phyloP scores from a whole-genome alignment of 2,113 vertebrate species.

The Argyrosomus japonicus region DNA sequence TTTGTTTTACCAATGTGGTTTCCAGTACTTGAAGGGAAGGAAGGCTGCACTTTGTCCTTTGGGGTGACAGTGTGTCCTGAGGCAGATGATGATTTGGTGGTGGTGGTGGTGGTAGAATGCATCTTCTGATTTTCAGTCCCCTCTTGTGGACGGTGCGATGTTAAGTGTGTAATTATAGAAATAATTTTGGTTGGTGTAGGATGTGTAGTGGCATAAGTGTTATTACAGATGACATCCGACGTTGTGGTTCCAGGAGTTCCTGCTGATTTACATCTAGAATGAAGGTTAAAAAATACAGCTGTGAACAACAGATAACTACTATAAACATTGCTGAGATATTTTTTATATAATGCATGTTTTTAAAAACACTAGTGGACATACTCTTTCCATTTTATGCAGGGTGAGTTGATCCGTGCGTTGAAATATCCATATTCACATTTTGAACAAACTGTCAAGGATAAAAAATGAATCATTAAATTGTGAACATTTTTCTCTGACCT shows the following conservation, averaged over 20 bases:
- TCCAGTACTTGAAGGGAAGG: rapidly evolving
- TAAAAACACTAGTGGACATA: slow-evolving; percentile 37
- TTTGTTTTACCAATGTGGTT: slow-evolving; percentile 50
- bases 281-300: background rate
- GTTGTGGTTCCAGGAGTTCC: slow-evolving; percentile 30
- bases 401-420: rapidly evolving
- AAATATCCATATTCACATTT: slow-evolving; percentile 63
- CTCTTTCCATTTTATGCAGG: slow-evolving; percentile 64
- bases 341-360: background rate
- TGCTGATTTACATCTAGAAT: slow-evolving; percentile 62
- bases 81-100: background rate
- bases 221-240: slow-evolving; percentile 58
- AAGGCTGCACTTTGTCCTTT: rapidly evolving
- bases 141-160: background rate
- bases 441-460: slow-evolving; percentile 47
- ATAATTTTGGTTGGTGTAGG: background rate
- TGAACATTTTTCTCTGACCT: background rate
- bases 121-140: background rate
- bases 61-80: rapidly evolving
- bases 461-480: slow-evolving; percentile 1
- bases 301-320: background rate
- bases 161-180: background rate
- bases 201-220: rapidly evolving
- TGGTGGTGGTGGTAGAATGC: background rate
- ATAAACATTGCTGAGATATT: background rate